phyloP scores from a whole-genome alignment of 2,113 vertebrate species.

The Tupaia chinensis region DNA sequence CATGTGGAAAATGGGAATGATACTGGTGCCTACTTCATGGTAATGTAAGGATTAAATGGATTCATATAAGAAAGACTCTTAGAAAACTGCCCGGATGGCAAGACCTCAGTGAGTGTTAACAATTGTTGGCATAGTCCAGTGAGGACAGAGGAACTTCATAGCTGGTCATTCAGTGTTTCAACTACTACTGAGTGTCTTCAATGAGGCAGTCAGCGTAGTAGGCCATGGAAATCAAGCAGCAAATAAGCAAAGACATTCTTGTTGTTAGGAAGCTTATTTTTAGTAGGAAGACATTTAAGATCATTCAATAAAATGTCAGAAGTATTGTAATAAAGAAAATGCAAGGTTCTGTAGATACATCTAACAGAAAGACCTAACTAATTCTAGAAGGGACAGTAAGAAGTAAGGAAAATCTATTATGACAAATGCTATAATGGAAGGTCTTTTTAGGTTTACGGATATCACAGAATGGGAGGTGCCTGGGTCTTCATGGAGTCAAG shows the following conservation, averaged over 20 bases:
- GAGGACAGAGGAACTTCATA: neutral
- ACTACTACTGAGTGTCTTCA: neutral
- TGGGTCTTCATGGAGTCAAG: neutral
- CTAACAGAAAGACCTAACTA: neutral
- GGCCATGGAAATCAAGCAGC: neutral
- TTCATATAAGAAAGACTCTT: neutral
- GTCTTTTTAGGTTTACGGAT: neutral
- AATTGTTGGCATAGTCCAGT: neutral
- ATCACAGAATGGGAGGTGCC: neutral
- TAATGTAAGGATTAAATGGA: neutral
- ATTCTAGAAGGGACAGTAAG: neutral
- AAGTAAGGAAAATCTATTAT: neutral
- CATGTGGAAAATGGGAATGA: neutral
- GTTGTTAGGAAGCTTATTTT: slow-evolving; percentile 24
- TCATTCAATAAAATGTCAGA: slow-evolving; percentile 19
- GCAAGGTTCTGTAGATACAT: neutral
- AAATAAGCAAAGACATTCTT: neutral
- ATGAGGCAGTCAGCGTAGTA: neutral
- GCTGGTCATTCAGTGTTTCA: neutral
- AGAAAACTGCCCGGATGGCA: neutral
- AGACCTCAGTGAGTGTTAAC: neutral
- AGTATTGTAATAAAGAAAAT: neutral
- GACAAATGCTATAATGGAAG: neutral
- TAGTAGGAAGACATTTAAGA: slow-evolving; percentile 29
- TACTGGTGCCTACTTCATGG: neutral